These are phyloP conservation scores for Piaya cayana DNA, from an alignment of 2,113 vertebrate genomes.

Conservation along the genomic window DNA sequence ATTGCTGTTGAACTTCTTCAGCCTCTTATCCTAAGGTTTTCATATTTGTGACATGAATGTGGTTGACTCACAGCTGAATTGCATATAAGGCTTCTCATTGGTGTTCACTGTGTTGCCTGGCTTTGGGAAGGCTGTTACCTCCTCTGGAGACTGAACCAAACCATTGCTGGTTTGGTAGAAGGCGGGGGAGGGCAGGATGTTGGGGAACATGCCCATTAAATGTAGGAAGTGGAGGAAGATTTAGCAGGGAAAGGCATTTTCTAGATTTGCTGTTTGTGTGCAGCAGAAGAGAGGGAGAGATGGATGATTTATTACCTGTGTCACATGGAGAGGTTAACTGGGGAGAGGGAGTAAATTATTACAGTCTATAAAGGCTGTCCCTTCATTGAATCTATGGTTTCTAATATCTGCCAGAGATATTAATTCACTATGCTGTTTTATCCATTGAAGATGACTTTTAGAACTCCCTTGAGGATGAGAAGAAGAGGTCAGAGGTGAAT, in stretches of 20 bases:
- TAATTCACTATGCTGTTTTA: background rate
- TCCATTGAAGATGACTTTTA: background rate
- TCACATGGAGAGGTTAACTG: background rate
- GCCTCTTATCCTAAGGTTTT: too few species aligned
- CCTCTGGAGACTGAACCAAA: too few species aligned
- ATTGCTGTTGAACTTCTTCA: too few species aligned
- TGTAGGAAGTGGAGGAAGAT: background rate
- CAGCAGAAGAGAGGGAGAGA: background rate
- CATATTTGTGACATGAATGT: too few species aligned
- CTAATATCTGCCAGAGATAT: background rate
- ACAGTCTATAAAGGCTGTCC: background rate
- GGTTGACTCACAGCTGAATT: too few species aligned
- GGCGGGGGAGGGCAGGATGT: too few species aligned
- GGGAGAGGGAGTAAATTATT: background rate
- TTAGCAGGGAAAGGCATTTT: background rate
- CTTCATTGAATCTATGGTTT: background rate
- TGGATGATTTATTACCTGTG: background rate
- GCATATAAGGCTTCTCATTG: too few species aligned
- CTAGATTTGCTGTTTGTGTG: background rate
- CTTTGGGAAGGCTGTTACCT: too few species aligned
- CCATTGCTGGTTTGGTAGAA: too few species aligned
- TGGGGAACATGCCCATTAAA: too few species aligned
- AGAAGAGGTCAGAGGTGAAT: background rate
- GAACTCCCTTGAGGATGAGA: background rate
- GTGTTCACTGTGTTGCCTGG: too few species aligned